phyloP scores from a whole-genome alignment of 2,113 vertebrate genomes.

The Cottus gobio region DNA sequence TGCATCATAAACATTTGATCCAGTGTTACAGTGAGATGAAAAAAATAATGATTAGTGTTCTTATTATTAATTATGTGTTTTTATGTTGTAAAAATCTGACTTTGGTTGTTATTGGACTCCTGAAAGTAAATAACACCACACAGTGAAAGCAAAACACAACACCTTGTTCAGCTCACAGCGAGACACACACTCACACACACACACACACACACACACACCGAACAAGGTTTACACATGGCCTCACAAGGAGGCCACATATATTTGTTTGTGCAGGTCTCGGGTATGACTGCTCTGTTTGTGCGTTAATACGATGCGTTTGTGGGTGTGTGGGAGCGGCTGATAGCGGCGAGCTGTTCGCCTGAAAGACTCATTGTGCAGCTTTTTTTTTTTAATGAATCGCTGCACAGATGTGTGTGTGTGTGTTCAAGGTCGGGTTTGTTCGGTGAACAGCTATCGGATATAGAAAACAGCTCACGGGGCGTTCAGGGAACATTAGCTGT shows the following conservation, averaged over 20 bases:
- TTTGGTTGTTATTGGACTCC: neutral
- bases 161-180: conserved; percentile 38
- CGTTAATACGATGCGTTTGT: conserved; percentile 14
- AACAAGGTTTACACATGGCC: conserved; percentile 33
- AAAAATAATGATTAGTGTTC: no score
- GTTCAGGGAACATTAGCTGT: conserved; percentile 14
- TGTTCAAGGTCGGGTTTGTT: conserved; percentile 29
- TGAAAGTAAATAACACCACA: neutral
- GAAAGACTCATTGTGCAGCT: conserved; percentile 44
- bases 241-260: conserved; percentile 23
- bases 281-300: conserved; percentile 51
- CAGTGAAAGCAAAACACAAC: conserved; percentile 43
- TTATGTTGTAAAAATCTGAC: neutral
- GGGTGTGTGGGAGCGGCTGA: conserved; percentile 18
- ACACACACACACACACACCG: neutral
- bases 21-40: neutral
- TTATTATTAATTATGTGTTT: no score
- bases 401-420: conserved; percentile 4
- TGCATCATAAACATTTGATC: no score
- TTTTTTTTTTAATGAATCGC: conserved; percentile 39
- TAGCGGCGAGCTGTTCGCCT: conserved; percentile 32
- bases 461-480: conserved; percentile 16
- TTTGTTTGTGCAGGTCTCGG: conserved; percentile 35
- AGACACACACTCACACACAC: neutral
- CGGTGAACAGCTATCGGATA: conserved; percentile 7